Evolutionary conservation across 1,140 invertebrate species (phyloP), one percentile per base, ranked within the genome.

Genomic region (Centruroides sculpturatus): DNA sequence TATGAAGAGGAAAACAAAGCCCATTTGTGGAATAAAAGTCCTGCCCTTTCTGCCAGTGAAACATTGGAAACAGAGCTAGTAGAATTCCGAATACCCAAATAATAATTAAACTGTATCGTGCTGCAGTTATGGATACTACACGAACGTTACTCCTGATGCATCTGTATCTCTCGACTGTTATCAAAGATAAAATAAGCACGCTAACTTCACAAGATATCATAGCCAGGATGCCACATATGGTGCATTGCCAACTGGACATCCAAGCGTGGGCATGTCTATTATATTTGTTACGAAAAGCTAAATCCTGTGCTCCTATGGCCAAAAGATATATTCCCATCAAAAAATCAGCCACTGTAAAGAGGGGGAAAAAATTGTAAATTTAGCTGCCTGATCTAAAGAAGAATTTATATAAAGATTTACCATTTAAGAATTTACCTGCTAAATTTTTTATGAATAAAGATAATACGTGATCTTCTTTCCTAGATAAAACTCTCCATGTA

Each of bases 291-390:
- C 85, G 73, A 68, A 79, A 86, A 54, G 75, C 73, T 35, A 78
- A 68, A 71, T 90, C 87, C 67, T 83, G 76, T 48, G 80, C 70
- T 9, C 80, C 85, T 66, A 89, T 83, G 56, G 82, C 76, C 23
- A 85, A 70, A 56, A 89, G 74, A 72, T 89, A 89, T 56, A 88
- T 70, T 2, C 85, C 86, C 84, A 89, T 88, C 35, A 89, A 69
- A 64, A 87, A 76, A 72, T 90, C 87, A 12, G 86, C 83, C 36
- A 83, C 77, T 83, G 49, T 35, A 35, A 35, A 51, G 11, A 54
- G 7, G 8, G 5, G 23, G 35, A 3, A 2, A 34, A 2, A 51
- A 51, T 1, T 51, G 12, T n/a, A n/a, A 34, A 51, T 34, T n/a
- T 51, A 51, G 49, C 49, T n/a, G 12, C 12, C 49, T n/a, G 49